Conservation (phyloP, 1,140 invertebrate genomes). For the Sminthurides bifidus region DNA sequence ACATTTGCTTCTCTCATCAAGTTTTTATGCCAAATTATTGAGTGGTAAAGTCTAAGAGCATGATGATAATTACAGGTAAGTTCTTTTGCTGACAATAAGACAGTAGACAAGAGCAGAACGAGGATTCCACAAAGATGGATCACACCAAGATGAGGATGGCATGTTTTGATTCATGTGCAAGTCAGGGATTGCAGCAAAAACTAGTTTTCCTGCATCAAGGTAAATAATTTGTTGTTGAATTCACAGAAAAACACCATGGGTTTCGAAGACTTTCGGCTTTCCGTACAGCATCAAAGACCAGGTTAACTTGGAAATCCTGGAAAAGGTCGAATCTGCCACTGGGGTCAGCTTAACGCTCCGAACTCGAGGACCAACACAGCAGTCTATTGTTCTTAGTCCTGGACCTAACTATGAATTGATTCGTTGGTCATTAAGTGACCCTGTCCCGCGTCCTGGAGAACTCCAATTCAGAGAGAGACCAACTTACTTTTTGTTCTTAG, state of each 20-base stretch:
- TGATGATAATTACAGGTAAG: too few relatives aligned
- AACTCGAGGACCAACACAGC: conserved; percentile 5
- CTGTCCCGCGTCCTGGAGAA: not conserved
- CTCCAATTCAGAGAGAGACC: conserved; percentile 7
- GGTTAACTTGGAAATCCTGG: not conserved
- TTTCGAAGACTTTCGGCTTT: not conserved
- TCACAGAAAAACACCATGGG: conserved; percentile 13
- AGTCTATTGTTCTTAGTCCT: conserved; percentile 12
- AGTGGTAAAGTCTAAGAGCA: not conserved
- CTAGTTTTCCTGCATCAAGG: not conserved
- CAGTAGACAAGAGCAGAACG: too few relatives aligned
- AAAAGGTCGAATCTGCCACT: not conserved
- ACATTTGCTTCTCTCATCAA: not conserved
- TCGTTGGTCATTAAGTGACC: not conserved
- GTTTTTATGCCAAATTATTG: not conserved
- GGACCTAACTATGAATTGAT: conserved; percentile 3
- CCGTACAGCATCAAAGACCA: not conserved
- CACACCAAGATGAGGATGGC: not conserved
- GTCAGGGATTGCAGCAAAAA: not conserved
- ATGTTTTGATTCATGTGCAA: not conserved
- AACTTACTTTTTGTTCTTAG: conserved; percentile 17
- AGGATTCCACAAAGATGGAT: too few relatives aligned
- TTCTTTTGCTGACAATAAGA: too few relatives aligned
- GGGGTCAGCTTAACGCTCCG: not conserved
- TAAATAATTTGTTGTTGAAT: not conserved